Evolutionary conservation across 2,113 vertebrate species (phyloP).

Genomic region (Trachemys scripta): DNA sequence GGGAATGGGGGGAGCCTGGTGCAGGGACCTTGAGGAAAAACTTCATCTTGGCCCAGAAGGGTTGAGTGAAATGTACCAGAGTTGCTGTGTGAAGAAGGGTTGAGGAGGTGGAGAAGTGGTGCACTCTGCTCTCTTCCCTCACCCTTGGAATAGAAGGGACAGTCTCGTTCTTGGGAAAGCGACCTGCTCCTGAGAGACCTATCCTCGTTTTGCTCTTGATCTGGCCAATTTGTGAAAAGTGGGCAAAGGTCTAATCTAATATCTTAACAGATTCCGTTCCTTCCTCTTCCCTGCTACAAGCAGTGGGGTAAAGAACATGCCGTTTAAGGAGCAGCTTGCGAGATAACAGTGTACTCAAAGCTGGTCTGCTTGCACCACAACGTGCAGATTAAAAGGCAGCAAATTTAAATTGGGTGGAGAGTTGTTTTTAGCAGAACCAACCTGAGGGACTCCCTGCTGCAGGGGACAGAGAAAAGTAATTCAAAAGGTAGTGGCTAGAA

Average conservation of each 20-base stretch:
- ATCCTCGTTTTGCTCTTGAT: rapidly evolving
- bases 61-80: not conserved
- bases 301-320: not conserved
- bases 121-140: not conserved
- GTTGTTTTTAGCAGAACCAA: not conserved
- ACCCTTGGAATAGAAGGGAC: not conserved
- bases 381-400: not conserved
- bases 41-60: slow-evolving; percentile 31
- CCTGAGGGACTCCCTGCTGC: rapidly evolving
- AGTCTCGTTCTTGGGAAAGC: not conserved
- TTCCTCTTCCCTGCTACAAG: not conserved
- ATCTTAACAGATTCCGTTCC: not conserved
- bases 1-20: not conserved
- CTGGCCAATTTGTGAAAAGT: not conserved
- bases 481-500: not conserved
- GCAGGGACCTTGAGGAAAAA: slow-evolving; percentile 49
- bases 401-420: not conserved
- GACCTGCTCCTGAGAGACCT: not conserved
- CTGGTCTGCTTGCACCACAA: not conserved
- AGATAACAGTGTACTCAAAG: not conserved
- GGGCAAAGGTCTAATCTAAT: not conserved
- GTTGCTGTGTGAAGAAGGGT: rapidly evolving
- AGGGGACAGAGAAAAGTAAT: not conserved
- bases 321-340: not conserved
- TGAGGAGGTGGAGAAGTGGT: rapidly evolving